Percentiles rank a stretch among this genome's conserved stretches.
Evolutionary conservation across 2,888 invertebrate species (phyloP).

Genomic region (Petrolisthes manimaculis): DNA sequence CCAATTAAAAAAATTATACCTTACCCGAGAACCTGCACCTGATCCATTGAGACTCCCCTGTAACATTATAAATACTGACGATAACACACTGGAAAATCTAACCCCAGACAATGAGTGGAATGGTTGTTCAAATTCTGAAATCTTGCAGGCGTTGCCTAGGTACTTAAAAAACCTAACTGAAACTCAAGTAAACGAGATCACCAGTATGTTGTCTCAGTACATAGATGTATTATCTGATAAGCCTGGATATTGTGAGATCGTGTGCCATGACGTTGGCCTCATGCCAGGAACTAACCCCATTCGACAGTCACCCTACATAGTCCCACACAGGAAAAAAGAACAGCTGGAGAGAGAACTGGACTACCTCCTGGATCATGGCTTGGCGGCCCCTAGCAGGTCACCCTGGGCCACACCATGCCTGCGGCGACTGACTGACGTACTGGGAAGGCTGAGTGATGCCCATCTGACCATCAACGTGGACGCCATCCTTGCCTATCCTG

Average conservation of each 20-base stretch:
- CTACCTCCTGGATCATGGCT: too few species aligned
- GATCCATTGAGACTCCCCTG: not conserved
- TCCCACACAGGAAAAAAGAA: not conserved
- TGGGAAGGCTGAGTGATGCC: too few species aligned
- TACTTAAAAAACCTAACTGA: not conserved
- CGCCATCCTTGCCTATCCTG: too few species aligned
- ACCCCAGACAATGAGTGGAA: not conserved
- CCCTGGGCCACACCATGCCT: too few species aligned
- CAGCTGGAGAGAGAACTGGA: not conserved
- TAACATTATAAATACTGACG: not conserved
- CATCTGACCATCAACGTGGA: too few species aligned
- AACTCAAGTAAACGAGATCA: not conserved
- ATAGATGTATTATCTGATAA: not conserved
- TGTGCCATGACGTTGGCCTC: not conserved
- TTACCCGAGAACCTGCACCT: not conserved
- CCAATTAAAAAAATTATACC: not conserved
- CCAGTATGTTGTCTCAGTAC: not conserved
- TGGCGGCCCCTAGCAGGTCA: too few species aligned
- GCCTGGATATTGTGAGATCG: not conserved
- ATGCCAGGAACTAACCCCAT: not conserved
- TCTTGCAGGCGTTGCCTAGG: not conserved
- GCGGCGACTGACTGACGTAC: too few species aligned
- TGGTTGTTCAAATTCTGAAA: not conserved
- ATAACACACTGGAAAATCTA: not conserved
- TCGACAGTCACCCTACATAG: not conserved